A percentile compares a stretch with the other conserved stretches of the same genome.
Evolutionary conservation across 2,888 invertebrate species (phyloP).

Genomic region (Leucophenga montana): DNA sequence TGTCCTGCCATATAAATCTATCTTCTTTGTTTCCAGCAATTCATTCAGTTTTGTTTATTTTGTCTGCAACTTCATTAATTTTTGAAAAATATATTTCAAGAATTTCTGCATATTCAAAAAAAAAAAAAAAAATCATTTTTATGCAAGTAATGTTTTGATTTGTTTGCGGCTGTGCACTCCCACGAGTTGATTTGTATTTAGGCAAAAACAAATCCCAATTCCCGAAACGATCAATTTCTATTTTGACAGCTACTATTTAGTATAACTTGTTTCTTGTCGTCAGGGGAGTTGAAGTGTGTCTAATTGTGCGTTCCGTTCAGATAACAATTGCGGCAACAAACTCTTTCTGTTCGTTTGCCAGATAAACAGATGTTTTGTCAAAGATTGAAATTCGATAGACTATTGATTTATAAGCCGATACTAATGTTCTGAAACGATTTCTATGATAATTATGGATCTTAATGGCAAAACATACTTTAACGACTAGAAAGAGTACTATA

Average conservation of each 20-base stretch:
- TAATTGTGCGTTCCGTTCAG: constrained; percentile 49
- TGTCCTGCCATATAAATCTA: no score
- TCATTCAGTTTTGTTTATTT: constrained; percentile 29
- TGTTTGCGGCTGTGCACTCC: constrained; percentile 32
- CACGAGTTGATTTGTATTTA: background rate
- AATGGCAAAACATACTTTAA: no score
- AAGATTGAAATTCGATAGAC: no score
- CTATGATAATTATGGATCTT: no score
- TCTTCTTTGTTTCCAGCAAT: no score
- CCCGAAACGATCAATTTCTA: constrained; percentile 62
- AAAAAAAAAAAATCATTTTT: constrained; percentile 36
- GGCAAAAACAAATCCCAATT: constrained; percentile 35
- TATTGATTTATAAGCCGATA: no score
- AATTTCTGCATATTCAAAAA: constrained; percentile 42
- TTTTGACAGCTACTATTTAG: constrained; percentile 55
- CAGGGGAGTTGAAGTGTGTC: constrained; percentile 62
- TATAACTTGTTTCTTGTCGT: constrained; percentile 35
- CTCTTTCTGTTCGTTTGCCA: constrained; percentile 15
- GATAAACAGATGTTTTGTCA: constrained; percentile 35
- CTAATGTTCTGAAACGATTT: no score
- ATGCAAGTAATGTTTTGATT: constrained; percentile 65
- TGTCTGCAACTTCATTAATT: constrained; percentile 29
- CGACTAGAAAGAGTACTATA: no score
- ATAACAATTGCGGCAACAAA: constrained; percentile 33
- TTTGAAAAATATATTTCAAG: constrained; percentile 37